Evolutionary conservation across 2,113 vertebrate species (phyloP), one percentile per base, ranked within the genome.

Genomic region (Apus apus): DNA sequence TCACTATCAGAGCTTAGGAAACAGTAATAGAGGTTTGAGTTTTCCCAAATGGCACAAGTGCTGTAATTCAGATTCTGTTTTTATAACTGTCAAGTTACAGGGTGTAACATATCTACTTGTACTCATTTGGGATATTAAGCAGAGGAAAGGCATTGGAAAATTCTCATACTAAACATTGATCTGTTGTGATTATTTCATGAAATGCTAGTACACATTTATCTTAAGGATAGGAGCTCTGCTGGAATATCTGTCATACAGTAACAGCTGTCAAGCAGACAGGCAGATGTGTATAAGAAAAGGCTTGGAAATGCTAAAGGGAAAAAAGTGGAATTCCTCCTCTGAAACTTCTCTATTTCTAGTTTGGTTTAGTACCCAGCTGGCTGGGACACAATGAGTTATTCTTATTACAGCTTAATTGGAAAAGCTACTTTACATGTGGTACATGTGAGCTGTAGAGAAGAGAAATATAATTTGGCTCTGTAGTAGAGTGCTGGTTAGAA

Each of bases 221-320:
- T 83, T 75, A 43, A 65, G 50, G 64, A 71, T 50, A 50, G 38
- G n/a, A 67, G 45, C 1, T 1, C 40, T 46, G 66, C 62, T 90
- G 40, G 29, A 54, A 18, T 70, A 72, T 48, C 26, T 56, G 40
- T 80, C 36, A 30, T 18, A 15, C 0, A 1, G 30, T 77, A 91
- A 68, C 77, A 93, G 67, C 80, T 87, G 61, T 79, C 71, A 70
- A 48, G 22, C 58, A 94, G 53, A 36, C 19, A 76, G 27, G 34
- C 73, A 94, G 88, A 43, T 73, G 13, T 73, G 8, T 65, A 12
- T 32, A 46, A 89, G 30, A 93, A 64, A 81, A 72, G 5, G 8
- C 17, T 80, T 92, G 54, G 45, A 89, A 71, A 57, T 64, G 73
- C 19, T 79, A 3, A 0, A 73, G 38, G 38, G 40, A 45, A 70